Evolutionary conservation across 2,888 invertebrate genomes (phyloP), one percentile per base, ranked within the genome.

Genomic region (Petrophora chlorosata): DNA sequence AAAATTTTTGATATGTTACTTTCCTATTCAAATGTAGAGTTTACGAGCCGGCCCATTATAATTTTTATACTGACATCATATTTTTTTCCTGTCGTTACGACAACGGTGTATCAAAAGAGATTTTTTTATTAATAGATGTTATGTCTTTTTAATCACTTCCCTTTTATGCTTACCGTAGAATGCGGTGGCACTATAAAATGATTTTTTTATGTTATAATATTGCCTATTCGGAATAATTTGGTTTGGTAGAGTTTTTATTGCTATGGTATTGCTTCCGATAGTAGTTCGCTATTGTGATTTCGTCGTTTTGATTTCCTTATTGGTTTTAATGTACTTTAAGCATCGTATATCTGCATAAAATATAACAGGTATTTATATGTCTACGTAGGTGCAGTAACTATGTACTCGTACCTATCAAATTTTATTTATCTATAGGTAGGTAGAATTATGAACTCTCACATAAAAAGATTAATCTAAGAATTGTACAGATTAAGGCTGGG

Each of bases 1-100:
- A 87, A 85, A 87, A 87, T 89, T 89, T 90, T 90, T 89, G 90
- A 90, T 89, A 89, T 88, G 90, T 89, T 82, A 89, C 88, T 83
- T 82, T 87, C 79, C 86, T 88, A 90, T 90, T 90, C 90, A 90
- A 90, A 90, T 87, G 82, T 65, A 62, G 72, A 69, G 70, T 87
- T 90, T 88, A 89, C 85, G 89, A 87, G 73, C 67, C 66, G 67
- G 70, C 73, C 83, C 82, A 85, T 89, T 88, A 89, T 84, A 82
- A 86, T 86, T 88, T 62, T 43, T 51, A 89, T 88, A 88, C 82
- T 82, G 85, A 77, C 78, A 73, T 85, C 83, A 80, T 87, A 88
- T 86, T 85, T 88, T 47, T 79, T 76, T 80, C 79, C 77, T 76
- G 78, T 73, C 80, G 70, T 76, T 68, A 73, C 77, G 80, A 82